These are phyloP conservation scores for Parasteatoda tepidariorum DNA, from an alignment of 1,140 invertebrate genomes.

Conservation along the genomic window DNA sequence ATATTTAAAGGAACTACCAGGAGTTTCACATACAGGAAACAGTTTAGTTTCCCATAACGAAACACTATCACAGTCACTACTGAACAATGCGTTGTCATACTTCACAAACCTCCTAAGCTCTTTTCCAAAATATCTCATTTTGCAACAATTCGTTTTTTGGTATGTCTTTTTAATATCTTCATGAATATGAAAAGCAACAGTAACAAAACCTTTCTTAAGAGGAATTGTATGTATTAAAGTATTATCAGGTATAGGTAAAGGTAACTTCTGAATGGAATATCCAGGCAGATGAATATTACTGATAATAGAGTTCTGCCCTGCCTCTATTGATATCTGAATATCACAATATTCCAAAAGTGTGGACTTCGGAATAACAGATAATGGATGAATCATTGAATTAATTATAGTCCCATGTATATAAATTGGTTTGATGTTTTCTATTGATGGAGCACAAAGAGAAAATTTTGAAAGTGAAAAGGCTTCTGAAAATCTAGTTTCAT, in stretches of 20 bases:
- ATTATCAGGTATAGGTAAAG: slow-evolving; percentile 65
- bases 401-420: slow-evolving; percentile 40
- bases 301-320: slow-evolving; percentile 67
- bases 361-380: slow-evolving; percentile 13
- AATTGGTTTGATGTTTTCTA: slow-evolving; percentile 11
- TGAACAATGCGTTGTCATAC: background rate
- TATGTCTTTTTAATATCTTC: slow-evolving; percentile 69
- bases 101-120: slow-evolving; percentile 58
- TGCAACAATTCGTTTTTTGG: slow-evolving; percentile 24
- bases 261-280: background rate
- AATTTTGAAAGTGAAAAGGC: slow-evolving; percentile 64
- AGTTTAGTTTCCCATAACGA: slow-evolving; percentile 68
- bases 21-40: slow-evolving; percentile 65
- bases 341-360: slow-evolving; percentile 69
- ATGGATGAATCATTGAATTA: slow-evolving; percentile 39
- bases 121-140: slow-evolving; percentile 64
- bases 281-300: slow-evolving; percentile 65
- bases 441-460: background rate
- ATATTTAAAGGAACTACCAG: slow-evolving; percentile 66
- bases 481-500: slow-evolving; percentile 64
- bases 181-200: slow-evolving; percentile 67
- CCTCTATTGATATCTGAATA: slow-evolving; percentile 65
- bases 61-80: slow-evolving; percentile 14
- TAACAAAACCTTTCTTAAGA: slow-evolving; percentile 66
- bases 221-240: slow-evolving; percentile 69